Evolutionary conservation across 2,113 vertebrate species (phyloP), one percentile per base, ranked within the genome.

Genomic region (Aplodontia rufa): DNA sequence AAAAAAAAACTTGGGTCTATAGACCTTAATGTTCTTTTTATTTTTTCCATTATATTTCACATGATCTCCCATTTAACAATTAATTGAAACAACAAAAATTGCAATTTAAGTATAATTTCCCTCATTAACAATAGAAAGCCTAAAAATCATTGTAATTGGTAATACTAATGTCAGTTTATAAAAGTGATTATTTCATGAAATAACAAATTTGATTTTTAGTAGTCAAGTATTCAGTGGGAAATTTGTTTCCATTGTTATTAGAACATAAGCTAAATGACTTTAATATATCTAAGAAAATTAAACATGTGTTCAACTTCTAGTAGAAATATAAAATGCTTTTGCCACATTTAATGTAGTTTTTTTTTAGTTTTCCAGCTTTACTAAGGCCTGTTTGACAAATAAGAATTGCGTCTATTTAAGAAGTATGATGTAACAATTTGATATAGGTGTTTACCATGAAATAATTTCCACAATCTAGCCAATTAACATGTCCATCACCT

Each of bases 151-250:
- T 28, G 76, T 71, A 92, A 68, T 80, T 47, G 40, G 24, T n/a
- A 69, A 76, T 55, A 88, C 2, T 66, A 20, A 76, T 11, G 40
- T n/a, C 5, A 20, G 12, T 64, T 83, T 75, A n/a, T 86, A 49
- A 91, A 95, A 91, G 22, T 45, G 87, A 26, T 81, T 85, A 19
- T 87, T 84, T 94, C n/a, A 81, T 62, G 1, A 17, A 83, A 83
- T 86, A 87, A 84, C n/a, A 22, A 32, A 76, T 49, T 74, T 68
- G 14, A 35, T 0, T 64, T 93, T 82, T 81, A 74, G 37, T 45
- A 88, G 24, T 37, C 72, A 91, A 68, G 72, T 16, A 81, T 68
- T 42, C 55, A 8, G 24, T 83, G 30, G 20, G 10, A 87, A 84
- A n/a, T 80, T 26, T 51, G 40, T 26, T 47, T 11, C 62, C 4